phyloP scores from a whole-genome alignment of 2,113 vertebrate species.

The Neomonachus schauinslandi region DNA sequence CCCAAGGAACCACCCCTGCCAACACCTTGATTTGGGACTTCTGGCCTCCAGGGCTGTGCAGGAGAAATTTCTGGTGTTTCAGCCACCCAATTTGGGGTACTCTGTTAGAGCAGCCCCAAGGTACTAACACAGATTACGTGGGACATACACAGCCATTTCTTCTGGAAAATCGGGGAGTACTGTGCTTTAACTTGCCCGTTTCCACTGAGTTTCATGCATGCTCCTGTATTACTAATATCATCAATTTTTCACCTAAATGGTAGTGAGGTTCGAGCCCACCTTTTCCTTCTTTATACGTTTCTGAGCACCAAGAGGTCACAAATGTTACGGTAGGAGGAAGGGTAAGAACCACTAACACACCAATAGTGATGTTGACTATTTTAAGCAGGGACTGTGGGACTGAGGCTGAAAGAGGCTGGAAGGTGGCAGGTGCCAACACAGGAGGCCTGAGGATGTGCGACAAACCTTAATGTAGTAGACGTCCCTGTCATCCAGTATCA shows the following conservation, averaged over 20 bases:
- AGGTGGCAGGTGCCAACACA: background rate
- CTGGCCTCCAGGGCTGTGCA: background rate
- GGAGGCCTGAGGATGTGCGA: background rate
- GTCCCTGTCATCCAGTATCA: constrained; percentile 86
- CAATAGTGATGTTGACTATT: background rate
- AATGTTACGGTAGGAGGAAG: background rate
- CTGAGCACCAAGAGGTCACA: background rate
- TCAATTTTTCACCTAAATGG: background rate
- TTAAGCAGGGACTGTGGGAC: background rate
- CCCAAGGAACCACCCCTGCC: too few species aligned
- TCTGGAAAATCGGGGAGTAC: background rate
- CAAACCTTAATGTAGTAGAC: constrained; percentile 90
- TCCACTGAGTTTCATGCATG: background rate
- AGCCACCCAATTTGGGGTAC: background rate
- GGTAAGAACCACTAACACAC: background rate
- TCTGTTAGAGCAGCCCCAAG: background rate
- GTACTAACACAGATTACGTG: background rate
- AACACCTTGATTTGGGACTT: background rate
- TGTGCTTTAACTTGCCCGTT: too few species aligned
- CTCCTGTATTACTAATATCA: background rate
- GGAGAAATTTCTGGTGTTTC: background rate
- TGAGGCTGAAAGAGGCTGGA: background rate
- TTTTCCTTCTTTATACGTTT: background rate
- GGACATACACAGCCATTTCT: background rate
- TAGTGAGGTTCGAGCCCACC: background rate